phyloP scores from a whole-genome alignment of 2,113 vertebrate species.

The Trogon surrucura region DNA sequence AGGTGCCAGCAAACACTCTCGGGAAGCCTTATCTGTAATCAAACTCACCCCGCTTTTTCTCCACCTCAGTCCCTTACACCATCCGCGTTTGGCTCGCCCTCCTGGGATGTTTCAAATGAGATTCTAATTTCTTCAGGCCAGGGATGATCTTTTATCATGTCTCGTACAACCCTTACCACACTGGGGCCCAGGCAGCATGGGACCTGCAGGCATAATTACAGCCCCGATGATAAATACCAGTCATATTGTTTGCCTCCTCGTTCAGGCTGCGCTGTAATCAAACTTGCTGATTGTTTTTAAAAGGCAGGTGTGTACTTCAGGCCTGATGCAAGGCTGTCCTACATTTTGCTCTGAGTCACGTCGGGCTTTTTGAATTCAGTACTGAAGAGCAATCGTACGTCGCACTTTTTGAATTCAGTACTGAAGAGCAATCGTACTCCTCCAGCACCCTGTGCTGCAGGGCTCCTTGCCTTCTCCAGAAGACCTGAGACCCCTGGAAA shows the following conservation, averaged over 20 bases:
- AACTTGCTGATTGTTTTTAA: constrained; percentile 19
- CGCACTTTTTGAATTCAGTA: neutral
- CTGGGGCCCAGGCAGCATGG: neutral
- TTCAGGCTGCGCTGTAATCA: neutral
- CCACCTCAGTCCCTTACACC: neutral
- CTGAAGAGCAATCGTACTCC: neutral
- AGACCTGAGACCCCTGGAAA: neutral
- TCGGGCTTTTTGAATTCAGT: neutral
- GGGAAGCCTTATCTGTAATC: constrained; percentile 12
- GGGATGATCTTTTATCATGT: neutral
- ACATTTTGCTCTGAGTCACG: neutral
- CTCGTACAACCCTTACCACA: neutral
- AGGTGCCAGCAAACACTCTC: neutral
- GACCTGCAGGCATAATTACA: constrained; percentile 52
- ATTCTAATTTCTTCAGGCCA: constrained; percentile 40
- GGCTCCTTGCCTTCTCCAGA: neutral
- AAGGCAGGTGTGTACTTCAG: neutral
- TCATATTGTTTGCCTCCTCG: neutral
- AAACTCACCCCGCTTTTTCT: neutral
- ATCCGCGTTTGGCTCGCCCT: neutral
- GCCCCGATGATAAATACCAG: neutral
- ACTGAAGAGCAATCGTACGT: neutral
- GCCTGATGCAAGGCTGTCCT: constrained; percentile 14
- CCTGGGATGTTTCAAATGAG: constrained; percentile 26
- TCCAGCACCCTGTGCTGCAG: neutral